Evolutionary conservation across 2,797 vertebrate genomes (phyloP).

Genomic region (Gambusia yucatana): DNA sequence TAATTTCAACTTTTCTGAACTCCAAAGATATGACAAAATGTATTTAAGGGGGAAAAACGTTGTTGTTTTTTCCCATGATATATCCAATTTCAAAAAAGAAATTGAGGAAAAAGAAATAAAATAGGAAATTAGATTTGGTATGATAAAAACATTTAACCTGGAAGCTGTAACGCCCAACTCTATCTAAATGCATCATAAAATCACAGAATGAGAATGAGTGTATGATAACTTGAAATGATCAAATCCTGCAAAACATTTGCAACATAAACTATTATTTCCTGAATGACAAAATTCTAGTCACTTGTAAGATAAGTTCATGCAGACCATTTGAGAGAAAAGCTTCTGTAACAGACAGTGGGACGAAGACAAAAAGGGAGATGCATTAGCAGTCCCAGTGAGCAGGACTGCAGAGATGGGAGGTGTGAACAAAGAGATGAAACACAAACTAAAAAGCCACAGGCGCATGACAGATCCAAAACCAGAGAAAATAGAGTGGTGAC

Average conservation of each 20-base stretch:
- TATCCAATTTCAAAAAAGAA: too few species aligned
- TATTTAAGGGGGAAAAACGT: too few species aligned
- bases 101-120: neutral
- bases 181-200: neutral
- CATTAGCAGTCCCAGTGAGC: slow-evolving; percentile 13
- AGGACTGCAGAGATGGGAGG: slow-evolving; percentile 54
- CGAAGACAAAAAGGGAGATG: slow-evolving; percentile 12
- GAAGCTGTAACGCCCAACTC: too few species aligned
- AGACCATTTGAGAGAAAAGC: neutral
- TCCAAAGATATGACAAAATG: too few species aligned
- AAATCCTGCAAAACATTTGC: neutral
- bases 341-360: neutral
- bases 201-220: neutral
- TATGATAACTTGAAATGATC: neutral
- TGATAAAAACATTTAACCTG: too few species aligned
- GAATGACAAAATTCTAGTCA: neutral
- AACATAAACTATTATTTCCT: neutral
- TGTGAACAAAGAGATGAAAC: slow-evolving; percentile 64
- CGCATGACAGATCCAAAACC: slow-evolving; percentile 38
- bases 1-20: too few species aligned
- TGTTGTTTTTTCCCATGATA: too few species aligned
- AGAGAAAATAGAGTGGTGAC: slow-evolving; percentile 42
- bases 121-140: neutral
- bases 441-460: slow-evolving; percentile 53
- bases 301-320: neutral